Percentiles rank a stretch among this genome's conserved stretches.
These are phyloP conservation scores for Spilosoma lubricipeda DNA, from an alignment of 2,888 invertebrate genomes.

Conservation along the genomic window DNA sequence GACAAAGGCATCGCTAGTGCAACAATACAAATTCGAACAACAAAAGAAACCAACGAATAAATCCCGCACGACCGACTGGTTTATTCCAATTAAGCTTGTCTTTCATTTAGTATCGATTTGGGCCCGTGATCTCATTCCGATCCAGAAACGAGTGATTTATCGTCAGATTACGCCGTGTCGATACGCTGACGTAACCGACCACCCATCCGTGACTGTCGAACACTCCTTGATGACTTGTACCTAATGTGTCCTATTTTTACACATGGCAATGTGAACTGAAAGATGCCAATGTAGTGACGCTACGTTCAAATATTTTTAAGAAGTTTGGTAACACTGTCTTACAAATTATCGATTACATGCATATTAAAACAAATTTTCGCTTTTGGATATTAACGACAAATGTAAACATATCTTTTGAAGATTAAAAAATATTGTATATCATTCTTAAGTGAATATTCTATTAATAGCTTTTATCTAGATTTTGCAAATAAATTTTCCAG, in stretches of 20 bases:
- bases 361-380: slow-evolving; percentile 18
- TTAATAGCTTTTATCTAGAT: too few species aligned
- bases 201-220: slow-evolving; percentile 78
- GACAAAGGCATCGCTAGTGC: slow-evolving; percentile 47
- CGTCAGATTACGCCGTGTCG: slow-evolving; percentile 72
- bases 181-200: slow-evolving; percentile 81
- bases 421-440: too few species aligned
- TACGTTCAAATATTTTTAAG: slow-evolving; percentile 20
- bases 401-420: neutral
- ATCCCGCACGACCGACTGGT: slow-evolving; percentile 50
- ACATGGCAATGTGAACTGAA: slow-evolving; percentile 68
- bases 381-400: slow-evolving; percentile 3
- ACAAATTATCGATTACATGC: slow-evolving; percentile 46
- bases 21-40: slow-evolving; percentile 50
- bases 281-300: slow-evolving; percentile 57
- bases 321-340: slow-evolving; percentile 56
- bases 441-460: too few species aligned
- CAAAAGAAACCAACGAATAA: slow-evolving; percentile 49
- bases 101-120: slow-evolving; percentile 70
- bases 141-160: slow-evolving; percentile 78
- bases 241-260: slow-evolving; percentile 77
- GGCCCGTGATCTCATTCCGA: slow-evolving; percentile 82
- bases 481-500: neutral
- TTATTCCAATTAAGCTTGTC: slow-evolving; percentile 68
- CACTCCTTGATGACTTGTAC: slow-evolving; percentile 77